Conservation (phyloP, 2,888 invertebrate genomes). For the Ischnura elegans region DNA sequence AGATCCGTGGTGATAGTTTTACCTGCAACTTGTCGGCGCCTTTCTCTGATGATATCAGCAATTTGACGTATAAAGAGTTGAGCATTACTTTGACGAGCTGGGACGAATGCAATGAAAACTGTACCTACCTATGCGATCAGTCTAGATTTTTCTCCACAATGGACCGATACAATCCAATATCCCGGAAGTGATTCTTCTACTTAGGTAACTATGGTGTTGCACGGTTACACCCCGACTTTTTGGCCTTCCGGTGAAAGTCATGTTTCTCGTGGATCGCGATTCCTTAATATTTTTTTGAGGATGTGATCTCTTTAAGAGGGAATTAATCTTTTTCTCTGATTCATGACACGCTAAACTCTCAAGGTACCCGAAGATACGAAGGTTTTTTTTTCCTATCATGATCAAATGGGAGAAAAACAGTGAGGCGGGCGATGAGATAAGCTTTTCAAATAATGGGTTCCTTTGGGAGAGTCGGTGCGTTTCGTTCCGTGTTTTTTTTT, state of each 20-base stretch:
- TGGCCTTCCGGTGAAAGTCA: slow-evolving; percentile 10
- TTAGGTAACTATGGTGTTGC: neutral
- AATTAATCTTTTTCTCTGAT: neutral
- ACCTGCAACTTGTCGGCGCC: neutral
- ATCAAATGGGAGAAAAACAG: no score
- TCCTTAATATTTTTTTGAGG: neutral
- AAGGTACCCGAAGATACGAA: neutral
- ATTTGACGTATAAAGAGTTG: neutral
- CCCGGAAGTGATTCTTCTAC: slow-evolving; percentile 16
- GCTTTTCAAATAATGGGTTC: no score
- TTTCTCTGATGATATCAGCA: neutral
- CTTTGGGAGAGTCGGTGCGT: no score
- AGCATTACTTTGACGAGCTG: neutral
- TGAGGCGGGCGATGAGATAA: no score
- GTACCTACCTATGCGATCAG: neutral
- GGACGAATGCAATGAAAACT: neutral
- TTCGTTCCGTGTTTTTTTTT: no score
- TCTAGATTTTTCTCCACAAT: neutral
- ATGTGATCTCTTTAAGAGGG: neutral
- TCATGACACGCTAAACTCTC: neutral
- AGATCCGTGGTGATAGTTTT: no score
- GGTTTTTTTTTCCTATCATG: no score
- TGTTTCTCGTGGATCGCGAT: neutral
- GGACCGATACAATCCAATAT: neutral
- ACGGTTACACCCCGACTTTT: neutral